phyloP scores from a whole-genome alignment of 1,140 invertebrate genomes.

The Lucilia sericata region DNA sequence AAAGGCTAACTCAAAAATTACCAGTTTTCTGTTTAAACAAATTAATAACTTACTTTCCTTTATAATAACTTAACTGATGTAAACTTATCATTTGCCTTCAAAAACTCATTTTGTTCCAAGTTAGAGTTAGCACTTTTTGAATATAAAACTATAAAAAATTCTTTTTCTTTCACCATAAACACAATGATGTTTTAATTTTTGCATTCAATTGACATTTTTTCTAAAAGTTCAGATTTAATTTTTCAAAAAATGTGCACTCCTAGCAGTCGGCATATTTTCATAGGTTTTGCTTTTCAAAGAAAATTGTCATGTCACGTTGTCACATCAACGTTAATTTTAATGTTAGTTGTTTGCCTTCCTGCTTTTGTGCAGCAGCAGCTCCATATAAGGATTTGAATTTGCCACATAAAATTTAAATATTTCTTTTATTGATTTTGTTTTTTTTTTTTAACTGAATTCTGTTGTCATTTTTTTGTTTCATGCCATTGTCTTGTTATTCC shows the following conservation, averaged over 20 bases:
- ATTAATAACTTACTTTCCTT: too few species aligned
- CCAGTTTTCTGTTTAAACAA: too few species aligned
- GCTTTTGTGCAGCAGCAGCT: background rate
- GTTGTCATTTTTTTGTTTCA: background rate
- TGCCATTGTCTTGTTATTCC: background rate
- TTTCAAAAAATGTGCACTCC: background rate
- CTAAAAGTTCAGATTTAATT: background rate
- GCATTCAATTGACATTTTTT: background rate
- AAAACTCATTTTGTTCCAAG: too few species aligned
- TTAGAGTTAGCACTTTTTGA: too few species aligned
- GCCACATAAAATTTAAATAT: conserved; percentile 26
- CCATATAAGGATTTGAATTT: conserved; percentile 31
- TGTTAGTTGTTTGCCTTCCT: background rate
- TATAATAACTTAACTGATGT: too few species aligned
- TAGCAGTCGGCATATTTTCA: background rate
- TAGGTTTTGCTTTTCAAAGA: background rate
- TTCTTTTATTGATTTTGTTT: conserved; percentile 1
- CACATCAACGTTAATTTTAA: conserved; percentile 28
- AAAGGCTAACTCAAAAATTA: too few species aligned
- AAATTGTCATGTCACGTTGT: conserved; percentile 40
- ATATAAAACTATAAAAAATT: too few species aligned
- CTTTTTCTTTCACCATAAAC: background rate
- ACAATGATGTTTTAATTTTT: background rate
- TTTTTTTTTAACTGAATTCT: background rate
- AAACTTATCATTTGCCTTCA: too few species aligned